Conservation (phyloP, 2,113 vertebrate species). For the Dipodomys stephensi region DNA sequence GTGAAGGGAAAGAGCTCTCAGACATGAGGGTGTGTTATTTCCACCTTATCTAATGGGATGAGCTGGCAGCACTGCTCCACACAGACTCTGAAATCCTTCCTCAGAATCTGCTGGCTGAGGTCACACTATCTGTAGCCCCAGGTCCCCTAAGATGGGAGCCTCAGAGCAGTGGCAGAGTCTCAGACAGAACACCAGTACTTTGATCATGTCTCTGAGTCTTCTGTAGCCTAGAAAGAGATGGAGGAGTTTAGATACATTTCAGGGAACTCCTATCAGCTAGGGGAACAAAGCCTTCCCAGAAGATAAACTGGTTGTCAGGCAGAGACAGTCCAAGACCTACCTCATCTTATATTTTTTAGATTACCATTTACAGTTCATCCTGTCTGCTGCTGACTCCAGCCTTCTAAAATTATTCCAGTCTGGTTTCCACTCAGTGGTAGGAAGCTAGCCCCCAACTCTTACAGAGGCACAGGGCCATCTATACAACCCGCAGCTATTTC, state of each 20-base stretch:
- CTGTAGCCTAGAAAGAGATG: background rate
- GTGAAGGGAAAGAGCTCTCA: background rate
- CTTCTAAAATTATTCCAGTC: background rate
- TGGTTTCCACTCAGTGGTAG: background rate
- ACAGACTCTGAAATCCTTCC: accelerated
- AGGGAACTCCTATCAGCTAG: background rate
- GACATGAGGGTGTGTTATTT: background rate
- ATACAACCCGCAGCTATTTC: background rate
- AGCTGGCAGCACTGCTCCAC: background rate
- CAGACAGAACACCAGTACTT: background rate
- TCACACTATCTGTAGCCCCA: accelerated
- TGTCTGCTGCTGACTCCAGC: background rate
- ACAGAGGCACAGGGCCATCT: background rate
- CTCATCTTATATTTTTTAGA: background rate
- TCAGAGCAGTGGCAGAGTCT: background rate
- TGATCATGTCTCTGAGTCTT: background rate
- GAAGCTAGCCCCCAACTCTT: background rate
- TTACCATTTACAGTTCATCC: background rate
- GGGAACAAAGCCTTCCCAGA: background rate
- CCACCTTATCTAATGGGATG: background rate
- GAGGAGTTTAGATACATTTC: background rate
- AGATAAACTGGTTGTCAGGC: background rate
- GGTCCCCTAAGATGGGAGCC: background rate
- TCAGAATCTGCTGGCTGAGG: background rate
- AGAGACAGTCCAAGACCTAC: background rate